Evolutionary conservation across 2,888 invertebrate species (phyloP).

Genomic region (Resseliella maxima): DNA sequence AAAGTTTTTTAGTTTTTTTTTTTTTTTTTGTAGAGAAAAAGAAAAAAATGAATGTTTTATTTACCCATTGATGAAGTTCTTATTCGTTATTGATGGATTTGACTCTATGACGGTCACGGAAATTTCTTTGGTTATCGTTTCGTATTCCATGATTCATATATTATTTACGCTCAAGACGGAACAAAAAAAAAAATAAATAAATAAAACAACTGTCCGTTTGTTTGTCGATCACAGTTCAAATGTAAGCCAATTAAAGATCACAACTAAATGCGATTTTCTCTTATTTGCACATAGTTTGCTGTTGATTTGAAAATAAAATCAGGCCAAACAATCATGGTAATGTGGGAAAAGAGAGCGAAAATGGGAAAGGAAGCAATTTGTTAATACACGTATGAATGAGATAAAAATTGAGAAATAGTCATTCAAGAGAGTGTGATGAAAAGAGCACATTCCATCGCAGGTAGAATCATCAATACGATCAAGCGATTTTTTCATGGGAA

Average conservation of each 20-base stretch:
- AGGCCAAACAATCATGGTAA: not conserved
- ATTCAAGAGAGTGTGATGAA: not conserved
- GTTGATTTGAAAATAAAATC: not conserved
- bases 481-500: not conserved
- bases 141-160: slow-evolving; percentile 4
- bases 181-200: too few species aligned
- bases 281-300: not conserved
- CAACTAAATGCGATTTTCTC: not conserved
- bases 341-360: too few species aligned
- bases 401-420: too few species aligned
- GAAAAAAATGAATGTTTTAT: not conserved
- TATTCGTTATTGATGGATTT: not conserved
- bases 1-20: too few species aligned
- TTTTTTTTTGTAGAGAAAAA: too few species aligned
- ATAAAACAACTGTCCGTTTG: too few species aligned
- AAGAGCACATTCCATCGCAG: not conserved
- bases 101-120: not conserved
- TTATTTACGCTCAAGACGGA: too few species aligned
- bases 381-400: too few species aligned
- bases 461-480: not conserved
- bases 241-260: not conserved
- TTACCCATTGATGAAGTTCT: not conserved
- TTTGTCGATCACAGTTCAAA: not conserved
- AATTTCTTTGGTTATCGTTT: slow-evolving; percentile 36
- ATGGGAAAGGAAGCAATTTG: too few species aligned